These are phyloP conservation scores for Meloidogyne chitwoodi DNA, from an alignment of 1,140 invertebrate species.

Conservation along the genomic window DNA sequence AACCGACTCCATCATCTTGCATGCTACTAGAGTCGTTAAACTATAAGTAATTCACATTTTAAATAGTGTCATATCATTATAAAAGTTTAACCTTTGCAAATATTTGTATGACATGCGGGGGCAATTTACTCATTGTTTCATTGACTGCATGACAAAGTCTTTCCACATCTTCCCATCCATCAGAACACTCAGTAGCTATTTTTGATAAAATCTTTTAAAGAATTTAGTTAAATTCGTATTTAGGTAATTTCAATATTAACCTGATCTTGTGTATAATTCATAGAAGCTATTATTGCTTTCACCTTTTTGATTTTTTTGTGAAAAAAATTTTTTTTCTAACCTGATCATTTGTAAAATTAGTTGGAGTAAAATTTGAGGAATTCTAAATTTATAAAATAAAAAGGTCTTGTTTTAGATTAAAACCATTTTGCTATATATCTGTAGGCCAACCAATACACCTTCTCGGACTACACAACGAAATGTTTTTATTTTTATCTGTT, in stretches of 20 bases:
- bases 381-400: background rate
- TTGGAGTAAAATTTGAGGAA: background rate
- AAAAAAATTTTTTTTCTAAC: background rate
- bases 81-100: background rate
- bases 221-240: background rate
- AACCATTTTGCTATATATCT: background rate
- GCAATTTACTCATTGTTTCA: slow-evolving; percentile 12
- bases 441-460: background rate
- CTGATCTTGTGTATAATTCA: background rate
- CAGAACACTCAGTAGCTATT: background rate
- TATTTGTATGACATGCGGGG: slow-evolving; percentile 4
- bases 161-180: background rate
- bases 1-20: background rate
- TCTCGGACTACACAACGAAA: background rate
- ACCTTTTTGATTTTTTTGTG: background rate
- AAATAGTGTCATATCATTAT: too few species aligned
- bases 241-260: background rate
- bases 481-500: background rate
- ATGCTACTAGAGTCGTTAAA: background rate
- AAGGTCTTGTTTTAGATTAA: background rate
- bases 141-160: slow-evolving; percentile 6
- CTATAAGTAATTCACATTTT: background rate
- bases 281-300: background rate
- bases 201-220: background rate
- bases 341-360: background rate